Percentiles rank a stretch among this genome's conserved stretches.
Conservation (phyloP, 1,140 invertebrate genomes). For the Sinonovacula constricta region DNA sequence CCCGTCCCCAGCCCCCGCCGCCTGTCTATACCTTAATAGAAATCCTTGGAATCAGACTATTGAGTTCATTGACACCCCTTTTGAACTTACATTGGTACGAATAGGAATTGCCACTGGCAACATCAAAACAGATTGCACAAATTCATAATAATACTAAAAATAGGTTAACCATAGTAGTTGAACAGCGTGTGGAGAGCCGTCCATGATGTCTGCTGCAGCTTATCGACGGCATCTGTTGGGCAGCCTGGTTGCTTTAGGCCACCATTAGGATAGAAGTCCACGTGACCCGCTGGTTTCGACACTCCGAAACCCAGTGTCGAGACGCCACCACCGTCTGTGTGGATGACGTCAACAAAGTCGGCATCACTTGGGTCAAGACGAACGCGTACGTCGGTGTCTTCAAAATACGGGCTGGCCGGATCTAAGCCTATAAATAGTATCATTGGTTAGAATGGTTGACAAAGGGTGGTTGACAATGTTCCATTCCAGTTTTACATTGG, state of each 20-base stretch:
- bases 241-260: constrained; percentile 74
- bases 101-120: no score
- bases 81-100: no score
- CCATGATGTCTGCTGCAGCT: constrained; percentile 59
- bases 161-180: constrained; percentile 60
- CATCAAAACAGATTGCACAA: no score
- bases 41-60: no score
- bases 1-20: no score
- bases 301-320: constrained; percentile 82
- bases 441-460: no score
- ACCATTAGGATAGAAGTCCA: constrained; percentile 87
- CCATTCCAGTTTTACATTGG: no score
- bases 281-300: constrained; percentile 93
- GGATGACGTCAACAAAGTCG: constrained; percentile 95
- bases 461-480: no score
- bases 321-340: constrained; percentile 88
- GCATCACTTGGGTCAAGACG: constrained; percentile 84
- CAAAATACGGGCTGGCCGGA: constrained; percentile 85
- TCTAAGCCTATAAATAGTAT: constrained; percentile 84
- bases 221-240: constrained; percentile 53
- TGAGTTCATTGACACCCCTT: no score
- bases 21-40: no score
- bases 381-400: constrained; percentile 79
- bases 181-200: constrained; percentile 56
- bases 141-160: no score